Conservation (phyloP, 2,113 vertebrate genomes). For the Tinamus guttatus region DNA sequence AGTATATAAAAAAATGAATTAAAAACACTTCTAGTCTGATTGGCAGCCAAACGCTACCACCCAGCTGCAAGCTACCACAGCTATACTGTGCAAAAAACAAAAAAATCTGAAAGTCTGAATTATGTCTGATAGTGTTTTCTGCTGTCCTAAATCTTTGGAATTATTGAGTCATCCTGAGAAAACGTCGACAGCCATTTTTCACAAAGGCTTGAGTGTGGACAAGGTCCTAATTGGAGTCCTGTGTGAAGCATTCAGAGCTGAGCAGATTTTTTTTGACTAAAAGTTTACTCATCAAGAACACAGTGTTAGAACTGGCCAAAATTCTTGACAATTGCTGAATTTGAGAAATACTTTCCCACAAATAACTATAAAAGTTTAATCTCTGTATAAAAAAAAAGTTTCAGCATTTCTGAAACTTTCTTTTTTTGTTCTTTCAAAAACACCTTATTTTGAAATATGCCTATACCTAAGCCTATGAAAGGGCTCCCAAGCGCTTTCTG, state of each 20-base stretch:
- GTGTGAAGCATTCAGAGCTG: not conserved
- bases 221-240: not conserved
- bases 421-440: not conserved
- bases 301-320: not conserved
- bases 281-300: not conserved
- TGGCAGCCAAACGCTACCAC: not conserved
- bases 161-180: slow-evolving; percentile 14
- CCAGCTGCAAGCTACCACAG: not conserved
- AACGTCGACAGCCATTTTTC: slow-evolving; percentile 18
- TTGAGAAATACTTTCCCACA: not conserved
- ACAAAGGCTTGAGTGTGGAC: not conserved
- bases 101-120: slow-evolving; percentile 7
- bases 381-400: not conserved
- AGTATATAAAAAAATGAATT: slow-evolving; percentile 33
- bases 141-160: not conserved
- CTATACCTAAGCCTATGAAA: not conserved
- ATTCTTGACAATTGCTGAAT: not conserved
- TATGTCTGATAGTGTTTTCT: slow-evolving; percentile 6
- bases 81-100: not conserved
- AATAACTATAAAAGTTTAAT: not conserved
- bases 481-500: not conserved
- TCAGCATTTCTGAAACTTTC: not conserved
- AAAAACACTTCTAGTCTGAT: not conserved
- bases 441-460: not conserved
- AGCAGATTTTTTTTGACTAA: slow-evolving; percentile 10